Evolutionary conservation across 2,113 vertebrate genomes (phyloP), one percentile per base, ranked within the genome.

Genomic region (Hemichromis elongatus): DNA sequence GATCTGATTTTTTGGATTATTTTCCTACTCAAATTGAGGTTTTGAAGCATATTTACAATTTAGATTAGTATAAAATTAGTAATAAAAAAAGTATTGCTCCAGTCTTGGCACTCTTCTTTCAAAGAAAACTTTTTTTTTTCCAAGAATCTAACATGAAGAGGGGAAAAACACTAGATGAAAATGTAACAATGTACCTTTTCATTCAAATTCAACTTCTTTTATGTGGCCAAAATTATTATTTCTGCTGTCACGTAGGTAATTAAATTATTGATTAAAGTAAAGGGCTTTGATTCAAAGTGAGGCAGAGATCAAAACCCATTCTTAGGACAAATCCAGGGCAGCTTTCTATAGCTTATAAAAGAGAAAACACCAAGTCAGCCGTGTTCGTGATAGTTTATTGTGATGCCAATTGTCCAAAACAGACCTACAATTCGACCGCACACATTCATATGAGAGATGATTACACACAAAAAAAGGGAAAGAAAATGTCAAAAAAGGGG

Each of bases 241-340:
- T 73, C 47, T 68, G 30, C 85, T 77, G 47, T 75, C n/a, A 50
- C 24, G 73, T 68, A 78, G 57, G 75, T 81, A 77, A 77, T 63
- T 89, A 21, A 82, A 75, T 80, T 57, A 86, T 82, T 79, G 57
- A 86, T 92, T 86, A 28, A 77, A 80, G 59, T 28, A 55, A 80
- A 87, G n/a, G 47, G 18, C 84, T 92, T 78, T 88, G 85, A 92
- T 55, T 78, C 56, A 85, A 88, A 88, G 77, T 19, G 30, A 53
- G 1, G 68, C 8, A 30, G 55, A 68, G 83, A 85, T 90, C 80
- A 89, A 90, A 89, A 80, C 50, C 63, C 28, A 82, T 80, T 87
- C 79, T 81, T 84, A 28, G 81, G 47, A 90, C 79, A 86, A 79
- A 80, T 78, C 68, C 68, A 52, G 33, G 28, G 52, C 85, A 80